Evolutionary conservation across 30 jellyfish, hydroid and myxozoan genomes (phyloP), one percentile per base, ranked within the genome.

Genomic region (Chironex yamaguchii): DNA sequence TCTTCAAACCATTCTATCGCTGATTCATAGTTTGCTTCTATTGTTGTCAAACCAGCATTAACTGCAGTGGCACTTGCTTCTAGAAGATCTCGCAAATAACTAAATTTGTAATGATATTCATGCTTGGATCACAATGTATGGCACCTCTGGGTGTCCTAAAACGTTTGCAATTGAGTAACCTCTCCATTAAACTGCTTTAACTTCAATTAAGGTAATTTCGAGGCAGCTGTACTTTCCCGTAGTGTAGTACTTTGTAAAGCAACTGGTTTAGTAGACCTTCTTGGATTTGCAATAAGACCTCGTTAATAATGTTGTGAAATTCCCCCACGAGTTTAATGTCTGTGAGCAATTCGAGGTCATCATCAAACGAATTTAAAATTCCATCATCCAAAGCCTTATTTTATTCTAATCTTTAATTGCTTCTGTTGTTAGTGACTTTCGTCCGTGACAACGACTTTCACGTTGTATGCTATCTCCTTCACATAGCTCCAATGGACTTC

Each of bases 91-190:
- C 83, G 34, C 28, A 69, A 33, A 22, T 69, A 69, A 22, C 83
- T 69, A 33, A 69, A 69, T 22, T 69, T 32, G 83, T 69, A 29
- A 69, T 69, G 1, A 33, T 29, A 33, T 33, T 33, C 83, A 69
- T 65, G 1, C 83, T 22, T 22, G 17, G 17, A 4, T 69, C 83
- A 1, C 11, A 27, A 22, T 70, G 84, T 3, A 70, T 70, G 29
- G 84, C 84, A 34, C 84, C 17, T 34, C 42, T 70, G 84, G 9
- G 28, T 29, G 84, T 70, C 84, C 84, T 68, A 70, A 34, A 70
- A 70, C 0, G 84, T 28, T 34, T 70, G 84, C 84, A 66, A 70
- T 34, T 70, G 74, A 20, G 84, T 70, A 0, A 70, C 84, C 27
- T 70, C 84, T 4, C 84, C 84, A 23, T 0, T 31, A 34, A 70